These are phyloP conservation scores for Drosophila suzukii DNA, from an alignment of 1,140 invertebrate genomes.

Conservation along the genomic window DNA sequence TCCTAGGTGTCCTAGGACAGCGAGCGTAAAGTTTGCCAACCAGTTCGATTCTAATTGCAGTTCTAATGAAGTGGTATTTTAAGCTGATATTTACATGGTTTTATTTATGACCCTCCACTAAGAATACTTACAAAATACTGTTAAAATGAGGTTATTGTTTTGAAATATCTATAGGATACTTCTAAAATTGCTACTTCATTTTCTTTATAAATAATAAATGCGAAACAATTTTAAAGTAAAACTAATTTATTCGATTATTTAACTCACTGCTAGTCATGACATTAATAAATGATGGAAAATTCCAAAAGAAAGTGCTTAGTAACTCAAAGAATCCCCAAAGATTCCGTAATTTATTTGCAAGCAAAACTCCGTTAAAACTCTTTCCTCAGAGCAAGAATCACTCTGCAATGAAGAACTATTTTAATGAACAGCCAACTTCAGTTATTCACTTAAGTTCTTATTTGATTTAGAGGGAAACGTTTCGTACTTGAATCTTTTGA, in stretches of 20 bases:
- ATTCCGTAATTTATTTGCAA: background rate
- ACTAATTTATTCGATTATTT: too few species aligned
- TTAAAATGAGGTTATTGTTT: too few species aligned
- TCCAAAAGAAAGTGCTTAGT: background rate
- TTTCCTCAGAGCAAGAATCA: background rate
- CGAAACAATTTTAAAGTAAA: too few species aligned
- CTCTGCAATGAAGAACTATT: background rate
- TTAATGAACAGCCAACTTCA: background rate
- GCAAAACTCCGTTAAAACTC: background rate
- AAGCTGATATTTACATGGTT: too few species aligned
- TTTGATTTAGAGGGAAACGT: constrained; percentile 11
- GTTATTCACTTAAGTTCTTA: constrained; percentile 8
- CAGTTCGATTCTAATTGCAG: background rate
- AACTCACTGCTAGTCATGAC: too few species aligned
- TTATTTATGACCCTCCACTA: too few species aligned
- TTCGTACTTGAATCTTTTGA: constrained; percentile 10
- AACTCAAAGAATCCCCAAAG: background rate
- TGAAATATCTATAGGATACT: too few species aligned
- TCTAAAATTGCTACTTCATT: too few species aligned
- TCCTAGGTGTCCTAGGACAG: background rate
- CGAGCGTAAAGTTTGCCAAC: background rate
- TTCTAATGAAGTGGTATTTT: too few species aligned
- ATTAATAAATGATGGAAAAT: too few species aligned
- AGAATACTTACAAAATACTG: too few species aligned
- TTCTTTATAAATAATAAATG: too few species aligned